Conservation (phyloP, 2,888 invertebrate genomes). For the Poecilobothrus nobilitatus region DNA sequence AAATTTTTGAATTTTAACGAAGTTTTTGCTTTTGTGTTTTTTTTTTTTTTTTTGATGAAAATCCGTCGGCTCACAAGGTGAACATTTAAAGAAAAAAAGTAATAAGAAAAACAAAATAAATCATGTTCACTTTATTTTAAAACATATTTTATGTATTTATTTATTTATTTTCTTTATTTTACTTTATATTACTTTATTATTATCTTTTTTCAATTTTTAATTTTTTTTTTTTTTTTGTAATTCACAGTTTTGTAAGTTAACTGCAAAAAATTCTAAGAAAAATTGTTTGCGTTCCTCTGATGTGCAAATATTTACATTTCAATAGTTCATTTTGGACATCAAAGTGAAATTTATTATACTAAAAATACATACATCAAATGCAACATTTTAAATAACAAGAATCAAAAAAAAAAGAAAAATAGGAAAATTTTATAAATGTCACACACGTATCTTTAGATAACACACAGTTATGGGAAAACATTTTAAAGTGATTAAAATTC, state of each 20-base stretch:
- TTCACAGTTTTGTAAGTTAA: not conserved
- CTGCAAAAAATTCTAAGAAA: not conserved
- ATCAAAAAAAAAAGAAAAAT: too few species aligned
- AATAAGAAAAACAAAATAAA: not conserved
- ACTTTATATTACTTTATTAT: too few species aligned
- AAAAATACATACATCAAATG: slow-evolving; percentile 5
- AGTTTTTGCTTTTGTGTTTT: too few species aligned
- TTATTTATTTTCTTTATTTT: not conserved
- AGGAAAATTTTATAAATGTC: not conserved
- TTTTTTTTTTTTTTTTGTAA: not conserved
- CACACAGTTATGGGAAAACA: too few species aligned
- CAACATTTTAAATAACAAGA: not conserved
- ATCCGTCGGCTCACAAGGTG: too few species aligned
- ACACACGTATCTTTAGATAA: not conserved
- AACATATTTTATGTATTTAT: not conserved
- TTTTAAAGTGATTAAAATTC: too few species aligned
- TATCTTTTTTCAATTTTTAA: too few species aligned
- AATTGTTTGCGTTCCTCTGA: slow-evolving; percentile 22
- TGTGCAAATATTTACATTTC: slow-evolving; percentile 33
- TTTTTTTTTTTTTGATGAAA: too few species aligned
- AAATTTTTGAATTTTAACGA: too few species aligned
- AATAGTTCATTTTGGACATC: slow-evolving; percentile 23
- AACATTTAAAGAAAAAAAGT: not conserved
- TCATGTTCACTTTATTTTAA: not conserved
- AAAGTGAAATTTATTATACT: slow-evolving; percentile 3